Percentiles rank a stretch among this genome's conserved stretches.
These are phyloP conservation scores for Hippocampus comes DNA, from an alignment of 2,113 vertebrate genomes.

Conservation along the genomic window DNA sequence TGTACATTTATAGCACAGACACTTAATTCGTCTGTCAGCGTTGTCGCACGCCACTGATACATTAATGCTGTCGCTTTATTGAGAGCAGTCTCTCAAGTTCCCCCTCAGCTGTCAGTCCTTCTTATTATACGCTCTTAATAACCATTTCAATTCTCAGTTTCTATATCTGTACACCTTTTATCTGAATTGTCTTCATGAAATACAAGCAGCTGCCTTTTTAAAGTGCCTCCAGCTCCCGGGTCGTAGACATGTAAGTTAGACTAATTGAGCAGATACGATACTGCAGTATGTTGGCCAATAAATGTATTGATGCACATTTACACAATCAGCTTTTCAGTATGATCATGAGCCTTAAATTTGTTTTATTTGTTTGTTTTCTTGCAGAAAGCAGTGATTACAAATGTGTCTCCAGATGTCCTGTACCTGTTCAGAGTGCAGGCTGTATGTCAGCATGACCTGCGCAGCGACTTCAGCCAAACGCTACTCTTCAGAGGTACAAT, in stretches of 20 bases:
- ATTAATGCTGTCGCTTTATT: constrained; percentile 15
- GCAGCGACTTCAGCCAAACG: constrained; percentile 98
- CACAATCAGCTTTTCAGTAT: too few species aligned
- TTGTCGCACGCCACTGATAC: constrained; percentile 25
- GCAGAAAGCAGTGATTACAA: constrained; percentile 94
- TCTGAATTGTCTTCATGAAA: constrained; percentile 77
- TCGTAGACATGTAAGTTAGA: neutral
- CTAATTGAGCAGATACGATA: neutral
- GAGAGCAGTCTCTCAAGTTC: constrained; percentile 31
- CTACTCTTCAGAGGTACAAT: constrained; percentile 93
- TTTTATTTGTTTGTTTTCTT: constrained; percentile 39
- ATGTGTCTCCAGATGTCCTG: constrained; percentile 90
- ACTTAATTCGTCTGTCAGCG: constrained; percentile 20
- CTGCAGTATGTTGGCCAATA: neutral
- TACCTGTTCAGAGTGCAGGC: constrained; percentile 99
- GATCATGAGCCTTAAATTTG: neutral
- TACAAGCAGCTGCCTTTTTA: constrained; percentile 54
- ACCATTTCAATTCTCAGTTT: constrained; percentile 88
- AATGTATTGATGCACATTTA: neutral
- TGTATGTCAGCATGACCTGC: constrained; percentile 91
- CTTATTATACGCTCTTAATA: constrained; percentile 73
- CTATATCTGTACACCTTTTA: constrained; percentile 79
- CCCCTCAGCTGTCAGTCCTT: constrained; percentile 43
- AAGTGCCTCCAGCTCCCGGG: neutral
- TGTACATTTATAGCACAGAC: constrained; percentile 16